Conservation (phyloP, 2,888 invertebrate genomes). For the Galerucella nymphaeae region DNA sequence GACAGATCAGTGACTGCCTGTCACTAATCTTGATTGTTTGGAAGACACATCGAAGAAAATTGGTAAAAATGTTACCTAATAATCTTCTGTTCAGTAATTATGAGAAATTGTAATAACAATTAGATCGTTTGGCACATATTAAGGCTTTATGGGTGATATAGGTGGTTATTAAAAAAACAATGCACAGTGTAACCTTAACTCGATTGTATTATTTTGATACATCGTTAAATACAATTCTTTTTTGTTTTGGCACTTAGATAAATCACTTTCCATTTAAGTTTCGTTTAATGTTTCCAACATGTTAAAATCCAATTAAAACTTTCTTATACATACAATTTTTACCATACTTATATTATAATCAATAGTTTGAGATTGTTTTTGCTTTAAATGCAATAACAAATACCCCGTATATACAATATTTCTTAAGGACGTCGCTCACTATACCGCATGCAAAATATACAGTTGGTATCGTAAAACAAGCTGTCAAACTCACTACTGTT, state of each 20-base stretch:
- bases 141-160: background rate
- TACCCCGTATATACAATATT: background rate
- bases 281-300: background rate
- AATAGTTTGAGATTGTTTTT: background rate
- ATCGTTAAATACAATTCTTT: background rate
- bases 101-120: background rate
- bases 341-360: background rate
- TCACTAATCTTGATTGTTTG: background rate
- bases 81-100: background rate
- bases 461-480: too few relatives aligned
- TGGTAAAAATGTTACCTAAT: background rate
- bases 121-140: background rate
- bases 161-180: too few relatives aligned
- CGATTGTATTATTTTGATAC: background rate
- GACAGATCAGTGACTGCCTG: background rate
- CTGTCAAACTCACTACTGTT: too few relatives aligned
- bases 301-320: background rate
- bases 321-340: background rate
- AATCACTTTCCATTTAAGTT: background rate
- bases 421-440: background rate
- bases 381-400: background rate
- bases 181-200: background rate
- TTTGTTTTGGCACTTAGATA: conserved; percentile 5
- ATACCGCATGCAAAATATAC: background rate
- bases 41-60: background rate